Base-by-base conservation (phyloP, 2,113 vertebrate genomes). In the Neodon shergylaensis region DNA sequence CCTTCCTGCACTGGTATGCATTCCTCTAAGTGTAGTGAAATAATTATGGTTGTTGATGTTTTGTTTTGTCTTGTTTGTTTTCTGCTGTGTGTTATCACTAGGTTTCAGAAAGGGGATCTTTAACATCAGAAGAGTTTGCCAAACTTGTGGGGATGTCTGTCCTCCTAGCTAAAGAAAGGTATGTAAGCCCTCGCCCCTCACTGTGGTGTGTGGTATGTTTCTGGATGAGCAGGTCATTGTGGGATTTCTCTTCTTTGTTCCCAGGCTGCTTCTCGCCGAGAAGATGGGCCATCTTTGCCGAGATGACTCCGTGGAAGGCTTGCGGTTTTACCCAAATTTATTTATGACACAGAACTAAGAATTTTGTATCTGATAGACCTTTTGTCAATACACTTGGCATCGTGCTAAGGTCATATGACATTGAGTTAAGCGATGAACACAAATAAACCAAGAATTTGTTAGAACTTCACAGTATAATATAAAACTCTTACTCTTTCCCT, bases 161-260 rank as follows among this genome's bases (percentile, higher is more conserved):
- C 97, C 99, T 99, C 81, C 98, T 99, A 92, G 99, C 99, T 87
- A 99, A 99, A 98, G 99, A 99, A 97, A 99, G 99, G 99, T 99
- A 97, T 93, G 66, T 33, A 39, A 14, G 70, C 6, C 73, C n/a
- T 52, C 63, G 13, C 24, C 61, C 81, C 52, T 87, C 4, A 1
- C 14, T 13, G 12, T 94, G 0, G 72, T 0, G 0, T 87, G 42
- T 91, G 26, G 7, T 42, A 0, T 73, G 33, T 85, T 95, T 93
- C 85, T 54, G 76, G 54, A 70, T 12, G n/a, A 33, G 31, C 39
- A 65, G 7, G 31, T 96, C 77, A 96, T 49, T 87, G 9, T 66
- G 39, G 82, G 36, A 26, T 58, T 63, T 63, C 58, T 52, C 36
- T 28, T 94, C 58, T 97, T 96, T 87, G 81, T 97, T 83, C 61